phyloP scores from a whole-genome alignment of 2,888 invertebrate species.

The Perdita meconis region DNA sequence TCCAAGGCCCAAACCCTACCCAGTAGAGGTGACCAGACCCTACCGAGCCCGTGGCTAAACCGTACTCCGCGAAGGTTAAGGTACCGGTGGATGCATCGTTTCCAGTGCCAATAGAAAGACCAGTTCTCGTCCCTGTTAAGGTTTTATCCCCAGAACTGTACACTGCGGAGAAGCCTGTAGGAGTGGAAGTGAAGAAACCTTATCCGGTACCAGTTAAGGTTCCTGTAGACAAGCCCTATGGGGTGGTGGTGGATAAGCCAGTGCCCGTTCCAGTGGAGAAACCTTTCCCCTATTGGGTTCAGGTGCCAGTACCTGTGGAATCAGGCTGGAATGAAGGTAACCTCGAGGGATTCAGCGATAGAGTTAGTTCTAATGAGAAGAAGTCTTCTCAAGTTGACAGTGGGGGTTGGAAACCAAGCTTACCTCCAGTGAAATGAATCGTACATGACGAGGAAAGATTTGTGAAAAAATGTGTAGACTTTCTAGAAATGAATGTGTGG shows the following conservation, averaged over 20 bases:
- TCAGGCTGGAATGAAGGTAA: constrained; percentile 22
- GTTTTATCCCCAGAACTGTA: constrained; percentile 88
- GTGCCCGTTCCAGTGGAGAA: constrained; percentile 87
- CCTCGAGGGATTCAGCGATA: constrained; percentile 4
- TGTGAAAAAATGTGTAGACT: background rate
- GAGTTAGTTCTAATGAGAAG: background rate
- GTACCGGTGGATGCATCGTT: constrained; percentile 84
- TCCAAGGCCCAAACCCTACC: constrained; percentile 86
- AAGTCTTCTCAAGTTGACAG: background rate
- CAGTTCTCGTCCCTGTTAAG: constrained; percentile 89
- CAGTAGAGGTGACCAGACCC: constrained; percentile 90
- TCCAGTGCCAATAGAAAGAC: constrained; percentile 89
- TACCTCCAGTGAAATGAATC: background rate
- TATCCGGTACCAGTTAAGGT: constrained; percentile 89
- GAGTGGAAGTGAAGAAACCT: constrained; percentile 84
- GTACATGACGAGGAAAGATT: background rate
- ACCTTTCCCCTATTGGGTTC: constrained; percentile 86
- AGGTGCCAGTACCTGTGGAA: constrained; percentile 81
- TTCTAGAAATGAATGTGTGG: background rate
- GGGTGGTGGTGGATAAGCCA: constrained; percentile 84
- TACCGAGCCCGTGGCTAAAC: constrained; percentile 84
- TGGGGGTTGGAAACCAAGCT: background rate
- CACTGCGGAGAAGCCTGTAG: constrained; percentile 88
- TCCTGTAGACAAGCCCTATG: constrained; percentile 89
- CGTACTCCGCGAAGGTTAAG: constrained; percentile 87